A percentile compares a stretch with the other conserved stretches of the same genome.
Conservation (phyloP, 2,113 vertebrate genomes). For the Lasiurus cinereus region DNA sequence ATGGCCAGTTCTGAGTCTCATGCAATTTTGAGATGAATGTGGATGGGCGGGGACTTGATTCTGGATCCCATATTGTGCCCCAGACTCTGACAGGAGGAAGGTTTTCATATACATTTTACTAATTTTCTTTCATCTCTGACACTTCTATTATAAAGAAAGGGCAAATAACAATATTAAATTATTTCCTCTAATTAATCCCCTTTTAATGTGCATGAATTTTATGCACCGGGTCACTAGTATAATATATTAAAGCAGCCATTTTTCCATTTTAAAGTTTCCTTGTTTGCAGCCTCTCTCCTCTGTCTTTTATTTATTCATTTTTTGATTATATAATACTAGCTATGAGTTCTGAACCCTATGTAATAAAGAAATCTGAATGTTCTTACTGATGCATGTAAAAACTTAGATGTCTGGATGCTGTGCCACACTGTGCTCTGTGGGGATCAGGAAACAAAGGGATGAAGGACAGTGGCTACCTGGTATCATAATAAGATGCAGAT, state of each 20-base stretch:
- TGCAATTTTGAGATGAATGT: too few species aligned
- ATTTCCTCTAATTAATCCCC: too few species aligned
- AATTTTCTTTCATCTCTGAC: too few species aligned
- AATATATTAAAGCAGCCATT: slow-evolving; percentile 72
- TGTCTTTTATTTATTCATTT: slow-evolving; percentile 50
- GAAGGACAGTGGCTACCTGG: slow-evolving; percentile 96
- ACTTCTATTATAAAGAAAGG: too few species aligned
- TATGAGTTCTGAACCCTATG: slow-evolving; percentile 82
- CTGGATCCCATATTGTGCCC: too few species aligned
- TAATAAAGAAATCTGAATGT: slow-evolving; percentile 88
- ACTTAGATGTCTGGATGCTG: slow-evolving; percentile 86
- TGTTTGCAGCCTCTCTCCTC: not conserved
- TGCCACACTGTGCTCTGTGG: slow-evolving; percentile 86
- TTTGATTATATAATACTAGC: slow-evolving; percentile 78
- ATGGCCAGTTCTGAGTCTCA: too few species aligned
- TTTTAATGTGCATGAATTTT: too few species aligned
- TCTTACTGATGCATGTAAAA: slow-evolving; percentile 87
- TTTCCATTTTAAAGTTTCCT: slow-evolving; percentile 54
- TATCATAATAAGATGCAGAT: slow-evolving; percentile 99
- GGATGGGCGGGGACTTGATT: too few species aligned
- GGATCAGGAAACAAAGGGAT: slow-evolving; percentile 94
- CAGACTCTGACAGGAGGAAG: too few species aligned
- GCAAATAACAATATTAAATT: too few species aligned
- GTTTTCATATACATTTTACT: too few species aligned
- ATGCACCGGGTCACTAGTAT: not conserved